Conservation (phyloP, 2,888 invertebrate genomes). For the Calameuta filiformis region DNA sequence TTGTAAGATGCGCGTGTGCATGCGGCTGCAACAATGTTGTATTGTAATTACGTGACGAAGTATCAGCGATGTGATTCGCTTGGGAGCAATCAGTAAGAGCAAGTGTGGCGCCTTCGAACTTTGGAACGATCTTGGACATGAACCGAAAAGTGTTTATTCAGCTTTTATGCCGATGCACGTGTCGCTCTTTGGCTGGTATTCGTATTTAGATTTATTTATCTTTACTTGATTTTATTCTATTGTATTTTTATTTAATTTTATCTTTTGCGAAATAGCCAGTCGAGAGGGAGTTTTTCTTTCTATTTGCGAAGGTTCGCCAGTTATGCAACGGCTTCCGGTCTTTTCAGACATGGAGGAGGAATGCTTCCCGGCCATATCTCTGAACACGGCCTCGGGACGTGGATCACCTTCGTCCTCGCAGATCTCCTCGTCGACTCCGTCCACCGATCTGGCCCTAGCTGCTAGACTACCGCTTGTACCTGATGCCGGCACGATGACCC, state of each 20-base stretch:
- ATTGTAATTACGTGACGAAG: background rate
- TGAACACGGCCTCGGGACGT: conserved; percentile 71
- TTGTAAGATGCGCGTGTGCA: too few species aligned
- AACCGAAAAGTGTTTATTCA: background rate
- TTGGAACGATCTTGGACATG: background rate
- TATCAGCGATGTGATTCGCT: background rate
- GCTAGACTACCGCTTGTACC: background rate
- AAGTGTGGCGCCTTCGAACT: background rate
- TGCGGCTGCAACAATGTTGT: background rate
- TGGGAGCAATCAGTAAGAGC: background rate
- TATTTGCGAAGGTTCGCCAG: background rate
- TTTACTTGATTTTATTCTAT: background rate
- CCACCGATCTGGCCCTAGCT: conserved; percentile 23
- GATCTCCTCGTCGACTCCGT: conserved; percentile 18
- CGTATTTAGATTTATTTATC: background rate
- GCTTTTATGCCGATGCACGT: background rate
- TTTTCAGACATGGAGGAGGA: conserved; percentile 88
- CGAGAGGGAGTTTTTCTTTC: background rate
- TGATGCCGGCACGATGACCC: conserved; percentile 51
- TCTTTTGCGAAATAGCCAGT: background rate
- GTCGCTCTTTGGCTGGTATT: background rate
- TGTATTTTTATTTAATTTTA: background rate
- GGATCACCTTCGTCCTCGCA: conserved; percentile 39
- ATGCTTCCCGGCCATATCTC: conserved; percentile 85
- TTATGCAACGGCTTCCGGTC: background rate